Conservation (phyloP, 2,888 invertebrate species). For the Blastobasis adustella region DNA sequence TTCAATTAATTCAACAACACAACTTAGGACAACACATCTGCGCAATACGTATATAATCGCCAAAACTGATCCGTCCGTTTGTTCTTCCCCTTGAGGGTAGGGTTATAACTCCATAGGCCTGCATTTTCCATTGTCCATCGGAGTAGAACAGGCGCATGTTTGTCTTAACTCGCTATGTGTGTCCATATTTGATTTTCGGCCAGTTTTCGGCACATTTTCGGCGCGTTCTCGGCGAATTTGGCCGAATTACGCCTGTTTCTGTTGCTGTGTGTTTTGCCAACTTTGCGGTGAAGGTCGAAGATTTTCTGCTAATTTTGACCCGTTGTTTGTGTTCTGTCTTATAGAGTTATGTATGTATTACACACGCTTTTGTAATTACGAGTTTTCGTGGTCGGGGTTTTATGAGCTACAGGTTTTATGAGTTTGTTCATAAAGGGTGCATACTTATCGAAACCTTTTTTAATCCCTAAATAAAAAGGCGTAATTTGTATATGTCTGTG, state of each 20-base stretch:
- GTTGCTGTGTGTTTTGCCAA: slow-evolving; percentile 23
- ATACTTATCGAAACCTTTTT: too few relatives aligned
- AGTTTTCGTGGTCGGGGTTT: too few relatives aligned
- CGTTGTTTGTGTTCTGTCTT: slow-evolving; percentile 13
- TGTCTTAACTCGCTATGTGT: slow-evolving; percentile 50
- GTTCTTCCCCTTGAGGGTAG: slow-evolving; percentile 29
- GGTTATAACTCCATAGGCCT: slow-evolving; percentile 30
- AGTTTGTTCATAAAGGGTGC: too few relatives aligned
- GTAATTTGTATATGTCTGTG: too few relatives aligned
- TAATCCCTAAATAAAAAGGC: too few relatives aligned
- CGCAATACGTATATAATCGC: slow-evolving; percentile 29
- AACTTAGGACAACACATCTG: slow-evolving; percentile 25
- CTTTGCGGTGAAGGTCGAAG: slow-evolving; percentile 30
- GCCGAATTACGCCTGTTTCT: background rate
- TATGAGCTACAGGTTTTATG: too few relatives aligned
- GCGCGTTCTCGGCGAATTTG: slow-evolving; percentile 1
- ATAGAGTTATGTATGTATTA: too few relatives aligned
- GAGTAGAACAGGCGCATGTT: slow-evolving; percentile 41
- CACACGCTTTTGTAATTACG: too few relatives aligned
- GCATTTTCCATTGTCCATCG: slow-evolving; percentile 38
- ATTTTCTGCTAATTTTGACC: slow-evolving; percentile 39
- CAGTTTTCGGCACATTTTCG: slow-evolving; percentile 27
- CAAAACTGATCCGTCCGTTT: slow-evolving; percentile 11
- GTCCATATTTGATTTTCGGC: slow-evolving; percentile 61
- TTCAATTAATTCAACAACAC: slow-evolving; percentile 35